A percentile compares a stretch with the other conserved stretches of the same genome.
phyloP scores from a whole-genome alignment of 2,888 invertebrate genomes.

The Nomada flava region DNA sequence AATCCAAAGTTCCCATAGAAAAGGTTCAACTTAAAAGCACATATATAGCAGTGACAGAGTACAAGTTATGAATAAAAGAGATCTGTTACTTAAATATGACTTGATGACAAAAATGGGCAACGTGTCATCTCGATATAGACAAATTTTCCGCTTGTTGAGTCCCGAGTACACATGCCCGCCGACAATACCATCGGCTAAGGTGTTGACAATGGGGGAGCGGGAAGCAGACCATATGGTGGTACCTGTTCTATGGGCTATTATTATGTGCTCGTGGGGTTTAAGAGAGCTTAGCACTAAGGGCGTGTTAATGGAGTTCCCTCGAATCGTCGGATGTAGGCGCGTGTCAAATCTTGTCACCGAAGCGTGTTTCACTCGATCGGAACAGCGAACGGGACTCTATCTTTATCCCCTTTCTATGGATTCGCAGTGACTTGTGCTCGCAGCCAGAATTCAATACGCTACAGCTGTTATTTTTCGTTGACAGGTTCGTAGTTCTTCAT shows the following conservation, averaged over 20 bases:
- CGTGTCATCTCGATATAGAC: constrained; percentile 78
- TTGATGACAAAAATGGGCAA: constrained; percentile 75
- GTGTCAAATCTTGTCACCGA: constrained; percentile 54
- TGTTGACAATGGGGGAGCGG: constrained; percentile 75
- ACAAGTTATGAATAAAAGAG: neutral
- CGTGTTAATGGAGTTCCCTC: constrained; percentile 73
- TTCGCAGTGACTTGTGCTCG: constrained; percentile 11
- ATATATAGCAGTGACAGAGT: neutral
- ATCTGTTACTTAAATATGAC: constrained; percentile 2
- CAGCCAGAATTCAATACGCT: neutral
- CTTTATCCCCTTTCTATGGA: constrained; percentile 23
- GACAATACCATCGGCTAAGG: constrained; percentile 62
- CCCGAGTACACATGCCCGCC: constrained; percentile 73
- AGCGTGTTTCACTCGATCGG: constrained; percentile 40
- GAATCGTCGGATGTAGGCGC: constrained; percentile 63
- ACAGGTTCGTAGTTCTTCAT: neutral
- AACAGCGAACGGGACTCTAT: constrained; percentile 39
- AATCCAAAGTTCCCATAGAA: neutral
- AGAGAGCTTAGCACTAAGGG: constrained; percentile 77
- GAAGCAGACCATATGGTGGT: constrained; percentile 80
- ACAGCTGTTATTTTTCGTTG: constrained; percentile 8
- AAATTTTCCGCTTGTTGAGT: constrained; percentile 82
- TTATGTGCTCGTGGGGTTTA: constrained; percentile 80
- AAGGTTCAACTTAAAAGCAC: neutral
- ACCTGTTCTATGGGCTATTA: constrained; percentile 82